These are phyloP conservation scores for Pampusana beccarii DNA, from an alignment of 2,113 vertebrate species.

Conservation along the genomic window DNA sequence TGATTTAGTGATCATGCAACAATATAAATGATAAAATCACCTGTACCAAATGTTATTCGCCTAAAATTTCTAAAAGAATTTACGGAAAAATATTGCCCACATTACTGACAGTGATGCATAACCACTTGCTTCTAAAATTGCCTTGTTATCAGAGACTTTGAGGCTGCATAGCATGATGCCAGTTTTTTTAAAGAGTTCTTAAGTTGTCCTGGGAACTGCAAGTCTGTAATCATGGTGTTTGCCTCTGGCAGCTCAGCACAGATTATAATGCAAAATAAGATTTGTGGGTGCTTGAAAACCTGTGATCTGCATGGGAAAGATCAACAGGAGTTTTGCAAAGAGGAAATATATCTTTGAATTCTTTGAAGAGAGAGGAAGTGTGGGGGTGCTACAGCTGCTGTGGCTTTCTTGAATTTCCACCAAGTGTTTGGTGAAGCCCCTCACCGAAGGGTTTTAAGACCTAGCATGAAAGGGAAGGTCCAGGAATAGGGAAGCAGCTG, in stretches of 20 bases:
- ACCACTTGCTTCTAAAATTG: background rate
- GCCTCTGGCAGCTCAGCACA: background rate
- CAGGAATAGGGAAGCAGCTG: background rate
- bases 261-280: background rate
- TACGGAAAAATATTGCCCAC: background rate
- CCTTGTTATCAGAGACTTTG: background rate
- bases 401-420: background rate
- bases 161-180: background rate
- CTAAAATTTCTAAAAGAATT: background rate
- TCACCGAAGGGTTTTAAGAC: background rate
- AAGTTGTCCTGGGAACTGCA: background rate
- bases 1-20: background rate
- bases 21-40: background rate
- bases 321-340: background rate
- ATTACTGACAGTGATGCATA: background rate
- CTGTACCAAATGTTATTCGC: background rate
- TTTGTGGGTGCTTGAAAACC: background rate
- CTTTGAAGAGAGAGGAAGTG: background rate
- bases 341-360: background rate
- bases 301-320: background rate
- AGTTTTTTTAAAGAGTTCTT: background rate
- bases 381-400: background rate
- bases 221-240: background rate
- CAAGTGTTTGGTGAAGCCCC: background rate
- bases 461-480: background rate